phyloP scores from a whole-genome alignment of 2,113 vertebrate genomes.

The Nestor notabilis region DNA sequence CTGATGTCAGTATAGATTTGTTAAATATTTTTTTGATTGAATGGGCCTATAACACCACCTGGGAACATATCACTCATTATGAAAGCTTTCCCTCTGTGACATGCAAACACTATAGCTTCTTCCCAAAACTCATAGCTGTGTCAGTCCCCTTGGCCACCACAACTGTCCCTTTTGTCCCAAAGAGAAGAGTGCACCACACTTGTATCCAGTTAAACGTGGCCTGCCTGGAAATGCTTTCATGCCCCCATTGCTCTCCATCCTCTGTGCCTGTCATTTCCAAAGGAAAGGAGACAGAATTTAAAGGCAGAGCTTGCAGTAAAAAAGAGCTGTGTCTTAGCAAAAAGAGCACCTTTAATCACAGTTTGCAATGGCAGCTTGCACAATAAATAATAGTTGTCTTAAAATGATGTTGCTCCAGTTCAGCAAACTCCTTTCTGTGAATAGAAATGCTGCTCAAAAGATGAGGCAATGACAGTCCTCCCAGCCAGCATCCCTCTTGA shows the following conservation, averaged over 20 bases:
- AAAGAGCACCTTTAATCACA: slow-evolving; percentile 56
- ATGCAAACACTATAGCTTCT: neutral
- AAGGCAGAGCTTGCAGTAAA: slow-evolving; percentile 59
- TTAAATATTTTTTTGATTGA: neutral
- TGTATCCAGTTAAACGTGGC: neutral
- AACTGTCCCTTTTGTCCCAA: neutral
- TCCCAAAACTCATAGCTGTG: neutral
- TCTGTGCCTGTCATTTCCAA: neutral
- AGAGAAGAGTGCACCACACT: neutral
- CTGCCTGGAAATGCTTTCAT: neutral
- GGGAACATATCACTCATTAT: neutral
- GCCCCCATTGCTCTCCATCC: neutral
- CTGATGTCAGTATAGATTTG: neutral
- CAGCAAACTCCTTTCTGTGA: neutral
- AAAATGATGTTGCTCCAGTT: neutral
- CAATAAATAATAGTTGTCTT: slow-evolving; percentile 18
- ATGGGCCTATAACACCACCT: neutral
- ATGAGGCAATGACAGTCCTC: neutral
- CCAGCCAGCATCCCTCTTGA: neutral
- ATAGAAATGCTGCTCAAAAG: neutral
- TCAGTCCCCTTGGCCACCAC: neutral
- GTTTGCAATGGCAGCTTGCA: slow-evolving; percentile 18
- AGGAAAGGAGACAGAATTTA: too few relatives aligned
- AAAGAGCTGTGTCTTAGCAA: slow-evolving; percentile 37
- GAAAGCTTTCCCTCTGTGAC: neutral